Evolutionary conservation across 2,113 vertebrate species (phyloP), one percentile per base, ranked within the genome.

Genomic region (Pterocles gutturalis): DNA sequence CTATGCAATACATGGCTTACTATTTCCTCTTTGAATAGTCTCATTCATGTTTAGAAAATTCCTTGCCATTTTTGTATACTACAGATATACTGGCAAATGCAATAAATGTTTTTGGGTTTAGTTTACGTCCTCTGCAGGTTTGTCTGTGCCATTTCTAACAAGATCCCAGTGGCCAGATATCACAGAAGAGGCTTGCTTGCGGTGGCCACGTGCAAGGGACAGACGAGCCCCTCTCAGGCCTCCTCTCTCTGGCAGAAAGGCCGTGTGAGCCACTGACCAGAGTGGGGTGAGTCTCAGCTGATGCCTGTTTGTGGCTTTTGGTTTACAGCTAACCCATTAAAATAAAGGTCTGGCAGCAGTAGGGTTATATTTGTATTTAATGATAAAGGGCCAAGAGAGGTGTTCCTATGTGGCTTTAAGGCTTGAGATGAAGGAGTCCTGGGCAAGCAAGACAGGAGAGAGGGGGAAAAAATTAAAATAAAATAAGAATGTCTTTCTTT

Each of bases 101-200:
- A 88, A 58, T 75, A 73, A 25, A 7, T 24, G 58, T 17, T 71
- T 93, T 55, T 38, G 25, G 9, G 4, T 48, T 93, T 51, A 80
- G 15, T 41, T 88, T 81, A 34, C 26, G 10, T 71, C 13, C 22
- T 82, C 46, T 78, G 16, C 0, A 3, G 22, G 38, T 71, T 67
- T 87, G 34, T 26, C 26, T 0, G 1, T 69, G 49, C 24, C 33
- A 38, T 69, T 91, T 82, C 26, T 58, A 34, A 46, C 0, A 2
- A 82, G 69, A 71, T 43, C 12, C 13, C 6, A 5, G 33, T 8
- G 20, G 22, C 17, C 3, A 4, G 53, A 83, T 29, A 38, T 26
- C 1, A 1, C 6, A 75, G 43, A 91, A 78, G 5, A 13, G 7
- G 8, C 8, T 83, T 21, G 28, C 13, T 66, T 0, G 0, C 4